These are phyloP conservation scores for Leptopilina syphax DNA, from an alignment of 2,888 invertebrate species.

Conservation along the genomic window DNA sequence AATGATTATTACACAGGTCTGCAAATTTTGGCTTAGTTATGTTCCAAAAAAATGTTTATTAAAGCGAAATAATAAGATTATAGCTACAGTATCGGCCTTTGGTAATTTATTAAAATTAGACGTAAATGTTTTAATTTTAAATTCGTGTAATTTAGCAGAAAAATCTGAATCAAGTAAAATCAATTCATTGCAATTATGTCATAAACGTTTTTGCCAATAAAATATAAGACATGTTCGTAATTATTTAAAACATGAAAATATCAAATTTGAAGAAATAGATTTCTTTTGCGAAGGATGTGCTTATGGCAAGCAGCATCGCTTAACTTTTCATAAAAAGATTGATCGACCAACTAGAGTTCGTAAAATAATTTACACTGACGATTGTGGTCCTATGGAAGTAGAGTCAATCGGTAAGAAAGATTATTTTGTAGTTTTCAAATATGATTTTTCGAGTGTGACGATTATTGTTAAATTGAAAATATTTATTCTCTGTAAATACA, in stretches of 20 bases:
- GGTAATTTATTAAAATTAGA: constrained; percentile 46
- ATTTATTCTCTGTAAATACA: no score
- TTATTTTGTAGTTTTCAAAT: constrained; percentile 42
- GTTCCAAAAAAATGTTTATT: constrained; percentile 23
- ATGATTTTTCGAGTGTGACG: constrained; percentile 18
- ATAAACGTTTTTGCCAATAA: constrained; percentile 45
- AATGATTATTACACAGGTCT: no score
- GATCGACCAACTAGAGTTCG: constrained; percentile 16
- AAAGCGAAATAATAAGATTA: constrained; percentile 4
- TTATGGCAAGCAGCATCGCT: constrained; percentile 25
- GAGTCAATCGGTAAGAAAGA: not conserved
- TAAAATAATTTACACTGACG: constrained; percentile 18
- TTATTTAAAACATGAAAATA: constrained; percentile 13
- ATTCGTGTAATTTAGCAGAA: constrained; percentile 12
- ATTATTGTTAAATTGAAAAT: no score
- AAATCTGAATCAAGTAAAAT: not conserved
- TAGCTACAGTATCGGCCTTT: constrained; percentile 41
- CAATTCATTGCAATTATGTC: constrained; percentile 39
- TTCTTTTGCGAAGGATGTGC: constrained; percentile 16
- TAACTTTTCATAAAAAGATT: constrained; percentile 19
- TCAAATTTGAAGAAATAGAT: not conserved
- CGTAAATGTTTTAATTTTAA: constrained; percentile 32
- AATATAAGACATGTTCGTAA: constrained; percentile 30
- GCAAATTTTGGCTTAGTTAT: no score
- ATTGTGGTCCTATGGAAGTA: constrained; percentile 27